phyloP scores from a whole-genome alignment of 2,888 invertebrate genomes.

The Autographa pulchrina region DNA sequence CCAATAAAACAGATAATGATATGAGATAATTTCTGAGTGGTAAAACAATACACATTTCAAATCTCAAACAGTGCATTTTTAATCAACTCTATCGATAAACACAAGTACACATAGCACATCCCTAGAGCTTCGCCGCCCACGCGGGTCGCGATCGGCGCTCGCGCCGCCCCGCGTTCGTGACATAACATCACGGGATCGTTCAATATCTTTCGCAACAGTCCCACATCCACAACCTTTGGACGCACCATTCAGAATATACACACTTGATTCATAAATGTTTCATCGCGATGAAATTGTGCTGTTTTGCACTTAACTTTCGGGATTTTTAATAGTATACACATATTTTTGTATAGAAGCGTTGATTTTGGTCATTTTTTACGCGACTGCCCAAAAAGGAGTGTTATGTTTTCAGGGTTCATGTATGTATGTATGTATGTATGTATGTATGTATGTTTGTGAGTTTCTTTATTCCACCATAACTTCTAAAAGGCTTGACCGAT shows the following conservation, averaged over 20 bases:
- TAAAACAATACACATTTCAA: no score
- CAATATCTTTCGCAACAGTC: constrained; percentile 84
- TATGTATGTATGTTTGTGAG: no score
- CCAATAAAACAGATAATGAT: no score
- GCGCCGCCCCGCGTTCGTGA: constrained; percentile 84
- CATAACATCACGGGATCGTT: constrained; percentile 84
- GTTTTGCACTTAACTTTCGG: neutral
- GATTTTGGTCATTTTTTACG: no score
- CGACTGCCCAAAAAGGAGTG: no score
- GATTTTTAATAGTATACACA: no score
- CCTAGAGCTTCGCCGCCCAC: constrained; percentile 80
- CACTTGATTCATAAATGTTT: constrained; percentile 27
- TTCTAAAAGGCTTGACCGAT: no score
- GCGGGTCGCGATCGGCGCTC: constrained; percentile 83
- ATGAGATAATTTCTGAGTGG: no score
- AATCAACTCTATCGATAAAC: constrained; percentile 42
- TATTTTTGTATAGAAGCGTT: no score
- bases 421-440: no score
- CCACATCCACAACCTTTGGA: constrained; percentile 79
- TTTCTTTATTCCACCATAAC: no score
- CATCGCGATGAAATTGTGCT: neutral
- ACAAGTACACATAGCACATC: constrained; percentile 54
- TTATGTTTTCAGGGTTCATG: no score
- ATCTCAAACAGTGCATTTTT: neutral
- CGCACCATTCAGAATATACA: constrained; percentile 63